Conservation (phyloP, 2,888 invertebrate genomes). For the Nebria salina region DNA sequence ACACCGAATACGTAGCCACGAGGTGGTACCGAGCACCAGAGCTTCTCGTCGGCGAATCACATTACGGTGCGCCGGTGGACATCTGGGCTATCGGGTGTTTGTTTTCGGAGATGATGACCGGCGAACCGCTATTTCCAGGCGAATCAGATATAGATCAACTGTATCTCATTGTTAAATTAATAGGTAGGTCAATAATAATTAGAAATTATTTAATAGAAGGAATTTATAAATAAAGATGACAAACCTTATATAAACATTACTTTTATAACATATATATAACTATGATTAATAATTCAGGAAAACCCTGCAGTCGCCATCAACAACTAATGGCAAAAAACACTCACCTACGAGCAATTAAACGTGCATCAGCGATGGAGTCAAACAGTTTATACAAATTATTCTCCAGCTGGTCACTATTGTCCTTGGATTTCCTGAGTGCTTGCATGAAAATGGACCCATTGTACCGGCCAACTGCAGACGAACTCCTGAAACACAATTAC, state of each 20-base stretch:
- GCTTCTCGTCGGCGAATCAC: slow-evolving; percentile 81
- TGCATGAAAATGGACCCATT: slow-evolving; percentile 74
- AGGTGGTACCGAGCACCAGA: slow-evolving; percentile 91
- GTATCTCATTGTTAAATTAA: slow-evolving; percentile 76
- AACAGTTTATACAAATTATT: slow-evolving; percentile 59
- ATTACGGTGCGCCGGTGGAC: slow-evolving; percentile 79
- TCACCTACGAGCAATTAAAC: slow-evolving; percentile 61
- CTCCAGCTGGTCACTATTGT: slow-evolving; percentile 61
- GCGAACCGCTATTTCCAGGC: slow-evolving; percentile 87
- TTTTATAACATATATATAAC: background rate
- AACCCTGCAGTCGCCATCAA: slow-evolving; percentile 63
- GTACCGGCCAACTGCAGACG: slow-evolving; percentile 69
- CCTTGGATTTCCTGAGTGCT: slow-evolving; percentile 62
- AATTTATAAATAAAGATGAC: too few species aligned
- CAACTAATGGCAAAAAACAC: slow-evolving; percentile 62
- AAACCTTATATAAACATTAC: background rate
- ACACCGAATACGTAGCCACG: slow-evolving; percentile 91
- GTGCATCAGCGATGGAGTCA: slow-evolving; percentile 53
- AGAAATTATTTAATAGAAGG: background rate
- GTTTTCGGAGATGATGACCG: slow-evolving; percentile 86
- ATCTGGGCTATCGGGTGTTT: slow-evolving; percentile 90
- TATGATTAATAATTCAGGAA: slow-evolving; percentile 56
- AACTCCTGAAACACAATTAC: slow-evolving; percentile 73
- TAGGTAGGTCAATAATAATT: background rate
- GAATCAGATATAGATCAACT: slow-evolving; percentile 91